Evolutionary conservation across 2,888 invertebrate species (phyloP).

Genomic region (Liopterus haemorrhoidalis): DNA sequence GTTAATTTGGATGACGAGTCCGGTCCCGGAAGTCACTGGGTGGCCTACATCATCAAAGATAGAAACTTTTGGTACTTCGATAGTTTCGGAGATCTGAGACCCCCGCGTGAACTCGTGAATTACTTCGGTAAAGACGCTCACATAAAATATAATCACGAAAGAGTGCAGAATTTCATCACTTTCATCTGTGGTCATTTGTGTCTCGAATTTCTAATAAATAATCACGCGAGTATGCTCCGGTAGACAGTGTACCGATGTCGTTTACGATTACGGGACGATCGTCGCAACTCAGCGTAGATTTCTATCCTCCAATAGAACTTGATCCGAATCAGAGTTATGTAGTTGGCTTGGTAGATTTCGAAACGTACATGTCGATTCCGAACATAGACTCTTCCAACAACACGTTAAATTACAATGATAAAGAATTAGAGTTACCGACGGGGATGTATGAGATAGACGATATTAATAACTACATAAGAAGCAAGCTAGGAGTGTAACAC

Average conservation of each 20-base stretch:
- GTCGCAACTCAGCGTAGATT: constrained; percentile 29
- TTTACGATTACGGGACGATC: constrained; percentile 1
- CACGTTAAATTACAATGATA: constrained; percentile 31
- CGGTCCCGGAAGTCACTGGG: constrained; percentile 39
- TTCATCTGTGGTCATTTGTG: constrained; percentile 35
- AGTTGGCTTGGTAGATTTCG: constrained; percentile 34
- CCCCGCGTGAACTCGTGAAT: constrained; percentile 35
- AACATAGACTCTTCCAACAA: constrained; percentile 38
- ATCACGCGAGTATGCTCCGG: too few relatives aligned
- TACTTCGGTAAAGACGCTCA: constrained; percentile 27
- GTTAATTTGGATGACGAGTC: constrained; percentile 36
- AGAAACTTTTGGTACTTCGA: constrained; percentile 39
- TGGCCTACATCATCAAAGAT: constrained; percentile 37
- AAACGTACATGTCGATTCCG: constrained; percentile 35
- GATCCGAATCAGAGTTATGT: constrained; percentile 28
- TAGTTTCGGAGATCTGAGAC: too few relatives aligned
- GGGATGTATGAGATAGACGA: constrained; percentile 36
- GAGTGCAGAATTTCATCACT: constrained; percentile 32
- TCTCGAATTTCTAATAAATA: constrained; percentile 31
- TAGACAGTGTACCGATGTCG: too few relatives aligned
- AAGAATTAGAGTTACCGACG: constrained; percentile 30
- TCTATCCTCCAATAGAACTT: constrained; percentile 32
- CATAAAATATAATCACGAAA: constrained; percentile 33
- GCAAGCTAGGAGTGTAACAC: too few relatives aligned
- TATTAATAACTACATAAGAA: constrained; percentile 29